Conservation (phyloP, 1,140 invertebrate species). For the Drosophila ambigua region DNA sequence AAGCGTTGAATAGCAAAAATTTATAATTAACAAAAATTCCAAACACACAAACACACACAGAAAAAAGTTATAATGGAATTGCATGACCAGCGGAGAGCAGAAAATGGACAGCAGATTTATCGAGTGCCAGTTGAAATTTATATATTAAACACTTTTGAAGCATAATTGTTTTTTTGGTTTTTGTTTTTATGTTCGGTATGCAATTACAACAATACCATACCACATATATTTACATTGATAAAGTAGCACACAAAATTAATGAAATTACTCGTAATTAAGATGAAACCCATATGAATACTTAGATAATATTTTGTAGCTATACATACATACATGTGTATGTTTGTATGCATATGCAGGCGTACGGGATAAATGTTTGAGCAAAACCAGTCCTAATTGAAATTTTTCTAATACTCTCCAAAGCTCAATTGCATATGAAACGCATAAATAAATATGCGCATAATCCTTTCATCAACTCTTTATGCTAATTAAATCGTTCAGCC, state of each 20-base stretch:
- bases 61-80: conserved; percentile 7
- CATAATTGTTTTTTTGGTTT: conserved; percentile 1
- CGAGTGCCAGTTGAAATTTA: not conserved
- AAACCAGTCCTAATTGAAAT: not conserved
- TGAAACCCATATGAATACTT: not conserved
- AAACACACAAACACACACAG: too few species aligned
- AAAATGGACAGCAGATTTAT: conserved; percentile 6
- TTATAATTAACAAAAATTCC: conserved; percentile 20
- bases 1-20: conserved; percentile 25
- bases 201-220: not conserved
- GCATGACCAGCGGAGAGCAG: conserved; percentile 6
- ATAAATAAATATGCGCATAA: not conserved
- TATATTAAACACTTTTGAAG: conserved; percentile 11
- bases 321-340: not conserved
- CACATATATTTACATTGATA: not conserved
- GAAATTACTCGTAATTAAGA: conserved; percentile 1
- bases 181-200: not conserved
- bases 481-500: conserved; percentile 9
- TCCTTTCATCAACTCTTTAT: not conserved
- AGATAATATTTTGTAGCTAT: not conserved
- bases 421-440: conserved; percentile 21
- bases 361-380: not conserved
- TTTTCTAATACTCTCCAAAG: conserved; percentile 5
- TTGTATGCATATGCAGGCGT: too few species aligned
- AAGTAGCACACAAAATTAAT: not conserved